phyloP scores from a whole-genome alignment of 2,113 vertebrate species.

The Oreocharis arfaki region DNA sequence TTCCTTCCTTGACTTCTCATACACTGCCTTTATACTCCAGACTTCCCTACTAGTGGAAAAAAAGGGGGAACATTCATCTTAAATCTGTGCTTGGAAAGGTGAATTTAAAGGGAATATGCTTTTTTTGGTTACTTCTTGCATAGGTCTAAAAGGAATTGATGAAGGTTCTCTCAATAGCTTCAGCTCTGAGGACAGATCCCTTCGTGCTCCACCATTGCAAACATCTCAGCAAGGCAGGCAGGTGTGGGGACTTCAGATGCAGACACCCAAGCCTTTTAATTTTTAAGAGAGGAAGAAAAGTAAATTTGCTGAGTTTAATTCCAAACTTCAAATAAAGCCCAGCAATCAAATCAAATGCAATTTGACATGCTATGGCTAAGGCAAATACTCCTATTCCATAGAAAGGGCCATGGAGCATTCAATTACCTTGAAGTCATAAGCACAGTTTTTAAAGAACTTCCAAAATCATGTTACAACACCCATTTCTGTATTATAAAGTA shows the following conservation, averaged over 20 bases:
- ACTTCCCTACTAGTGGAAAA: neutral
- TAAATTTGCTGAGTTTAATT: neutral
- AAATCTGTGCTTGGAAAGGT: neutral
- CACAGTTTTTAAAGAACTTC: neutral
- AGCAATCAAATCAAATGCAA: neutral
- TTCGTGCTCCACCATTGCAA: accelerated
- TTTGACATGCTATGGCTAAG: neutral
- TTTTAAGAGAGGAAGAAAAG: neutral
- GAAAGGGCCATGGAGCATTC: neutral
- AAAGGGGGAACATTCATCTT: neutral
- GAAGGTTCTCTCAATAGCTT: neutral
- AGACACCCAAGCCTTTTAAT: neutral
- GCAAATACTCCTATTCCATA: neutral
- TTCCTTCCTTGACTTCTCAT: neutral
- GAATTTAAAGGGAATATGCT: neutral
- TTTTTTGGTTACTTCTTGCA: neutral
- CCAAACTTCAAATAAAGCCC: neutral
- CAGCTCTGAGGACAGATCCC: neutral
- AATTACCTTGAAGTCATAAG: neutral
- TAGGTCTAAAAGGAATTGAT: neutral
- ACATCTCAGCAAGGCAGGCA: neutral
- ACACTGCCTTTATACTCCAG: neutral
- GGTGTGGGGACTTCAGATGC: neutral
- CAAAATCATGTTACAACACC: neutral
- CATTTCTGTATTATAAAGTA: neutral